Evolutionary conservation across 2,888 invertebrate species (phyloP), one percentile per base, ranked within the genome.

Genomic region (Lacanobia oleracea): DNA sequence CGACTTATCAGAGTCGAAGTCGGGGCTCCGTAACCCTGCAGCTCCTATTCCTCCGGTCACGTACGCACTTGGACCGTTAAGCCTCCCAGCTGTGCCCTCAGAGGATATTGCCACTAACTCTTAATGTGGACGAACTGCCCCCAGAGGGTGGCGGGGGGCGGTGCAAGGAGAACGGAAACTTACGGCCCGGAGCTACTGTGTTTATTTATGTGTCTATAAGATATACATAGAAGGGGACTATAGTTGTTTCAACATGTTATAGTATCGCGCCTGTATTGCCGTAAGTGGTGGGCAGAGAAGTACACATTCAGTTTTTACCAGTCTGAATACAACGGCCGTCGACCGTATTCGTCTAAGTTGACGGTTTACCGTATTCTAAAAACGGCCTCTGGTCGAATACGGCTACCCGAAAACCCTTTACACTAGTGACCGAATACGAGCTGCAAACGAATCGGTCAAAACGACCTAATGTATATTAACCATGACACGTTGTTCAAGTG

Each of bases 71-170:
- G n/a, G 56, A 54, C 56, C 75, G 61, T 70, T 60, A 69, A 56
- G 27, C 60, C 56, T 57, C 54, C 16, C 81, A 67, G 85, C 84
- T 84, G 86, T 81, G 83, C 73, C 74, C 75, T 54, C 61, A 66
- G 87, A 87, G 92, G 92, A 92, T 91, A 92, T 93, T 92, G 88
- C 84, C 88, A 86, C 86, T 89, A 82, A 83, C 80, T 83, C 82
- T 75, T 85, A 82, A 82, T 83, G 76, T 69, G 75, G 61, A 57
- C 61, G 3, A 75, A 56, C 59, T 60, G 5, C 63, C 59, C 59
- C 61, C 40, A 18, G 27, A 1, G 53, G 78, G 77, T 14, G 62
- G 62, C 27, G 37, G 37, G 64, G 48, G 60, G 60, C 54, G 61
- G 12, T 66, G 64, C 64, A 62, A 33, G 62, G 53, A 48, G 21